phyloP scores from a whole-genome alignment of 1,140 invertebrate species.

The Microplitis mediator region DNA sequence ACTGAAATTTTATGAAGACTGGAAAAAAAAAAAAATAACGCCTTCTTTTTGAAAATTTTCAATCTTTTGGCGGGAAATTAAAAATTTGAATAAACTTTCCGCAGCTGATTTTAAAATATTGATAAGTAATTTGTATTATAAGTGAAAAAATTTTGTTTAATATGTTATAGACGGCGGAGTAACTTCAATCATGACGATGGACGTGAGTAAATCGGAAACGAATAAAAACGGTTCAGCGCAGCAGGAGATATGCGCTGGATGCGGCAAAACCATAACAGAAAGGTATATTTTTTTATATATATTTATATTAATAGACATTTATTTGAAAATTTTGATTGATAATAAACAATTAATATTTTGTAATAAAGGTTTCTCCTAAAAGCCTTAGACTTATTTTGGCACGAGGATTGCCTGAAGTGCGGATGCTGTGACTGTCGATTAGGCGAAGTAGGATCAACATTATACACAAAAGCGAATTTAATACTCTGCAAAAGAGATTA shows the following conservation, averaged over 20 bases:
- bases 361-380: conserved; percentile 72
- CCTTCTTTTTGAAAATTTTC: too few relatives aligned
- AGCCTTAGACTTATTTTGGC: conserved; percentile 93
- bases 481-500: conserved; percentile 98
- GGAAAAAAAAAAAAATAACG: too few relatives aligned
- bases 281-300: conserved; percentile 54
- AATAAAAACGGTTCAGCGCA: conserved; percentile 65
- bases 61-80: too few relatives aligned
- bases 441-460: conserved; percentile 95
- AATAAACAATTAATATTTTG: not conserved
- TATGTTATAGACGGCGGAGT: conserved; percentile 55
- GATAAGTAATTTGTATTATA: too few relatives aligned
- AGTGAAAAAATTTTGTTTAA: too few relatives aligned
- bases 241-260: conserved; percentile 80
- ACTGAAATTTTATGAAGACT: too few relatives aligned
- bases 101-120: too few relatives aligned
- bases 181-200: conserved; percentile 70
- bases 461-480: conserved; percentile 95
- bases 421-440: conserved; percentile 96
- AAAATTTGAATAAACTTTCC: too few relatives aligned
- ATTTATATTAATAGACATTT: not conserved
- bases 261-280: conserved; percentile 85
- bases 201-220: conserved; percentile 72
- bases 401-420: conserved; percentile 98
- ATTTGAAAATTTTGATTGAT: too few relatives aligned